These are phyloP conservation scores for Meteorus cinctellus DNA, from an alignment of 2,888 invertebrate genomes.

Conservation along the genomic window DNA sequence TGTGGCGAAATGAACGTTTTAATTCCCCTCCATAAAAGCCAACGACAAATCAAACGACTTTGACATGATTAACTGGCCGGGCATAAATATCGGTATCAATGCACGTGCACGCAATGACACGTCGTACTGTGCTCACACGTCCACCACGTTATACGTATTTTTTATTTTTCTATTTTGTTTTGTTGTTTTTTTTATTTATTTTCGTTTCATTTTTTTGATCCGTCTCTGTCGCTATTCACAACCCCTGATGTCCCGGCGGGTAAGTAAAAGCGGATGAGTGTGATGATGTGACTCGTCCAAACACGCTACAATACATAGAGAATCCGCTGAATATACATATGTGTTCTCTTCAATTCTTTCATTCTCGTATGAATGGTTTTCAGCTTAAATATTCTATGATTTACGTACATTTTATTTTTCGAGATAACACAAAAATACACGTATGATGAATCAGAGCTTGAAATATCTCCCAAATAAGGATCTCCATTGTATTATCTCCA, in stretches of 20 bases:
- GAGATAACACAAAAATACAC: constrained; percentile 51
- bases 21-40: constrained; percentile 73
- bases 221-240: constrained; percentile 40
- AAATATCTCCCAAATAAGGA: constrained; percentile 48
- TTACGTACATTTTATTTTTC: neutral
- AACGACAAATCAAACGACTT: constrained; percentile 73
- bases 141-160: constrained; percentile 39
- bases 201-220: constrained; percentile 39
- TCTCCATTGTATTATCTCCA: constrained; percentile 26
- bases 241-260: constrained; percentile 31
- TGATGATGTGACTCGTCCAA: constrained; percentile 17
- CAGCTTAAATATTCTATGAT: neutral
- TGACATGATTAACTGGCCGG: constrained; percentile 72
- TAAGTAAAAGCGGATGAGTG: constrained; percentile 15
- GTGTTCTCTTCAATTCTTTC: neutral
- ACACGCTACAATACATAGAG: constrained; percentile 2
- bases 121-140: constrained; percentile 59
- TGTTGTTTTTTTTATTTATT: neutral
- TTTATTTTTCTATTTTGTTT: constrained; percentile 44
- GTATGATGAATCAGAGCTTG: constrained; percentile 54
- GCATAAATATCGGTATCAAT: constrained; percentile 73
- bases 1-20: constrained; percentile 73
- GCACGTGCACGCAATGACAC: constrained; percentile 70
- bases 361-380: neutral
- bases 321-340: neutral